Conservation (phyloP, 2,888 invertebrate genomes). For the Tetheella fluctuosa region DNA sequence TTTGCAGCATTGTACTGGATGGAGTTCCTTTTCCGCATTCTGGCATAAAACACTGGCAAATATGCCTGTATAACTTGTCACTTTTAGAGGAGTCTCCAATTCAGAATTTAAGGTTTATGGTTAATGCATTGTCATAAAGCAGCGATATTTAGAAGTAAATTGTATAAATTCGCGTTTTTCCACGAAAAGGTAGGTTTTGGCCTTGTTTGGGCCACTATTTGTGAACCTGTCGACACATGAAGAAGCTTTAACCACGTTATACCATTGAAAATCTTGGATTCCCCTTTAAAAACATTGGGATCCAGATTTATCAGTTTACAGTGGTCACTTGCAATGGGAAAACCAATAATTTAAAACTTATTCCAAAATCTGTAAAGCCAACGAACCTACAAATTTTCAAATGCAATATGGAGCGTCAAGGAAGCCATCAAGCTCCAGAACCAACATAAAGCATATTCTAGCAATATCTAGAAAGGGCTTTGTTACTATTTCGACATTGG, state of each 20-base stretch:
- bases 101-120: too few relatives aligned
- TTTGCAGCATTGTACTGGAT: background rate
- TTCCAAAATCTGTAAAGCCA: background rate
- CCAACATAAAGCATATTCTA: constrained; percentile 2
- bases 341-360: background rate
- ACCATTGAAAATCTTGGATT: too few relatives aligned
- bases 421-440: background rate
- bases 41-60: background rate
- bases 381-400: background rate
- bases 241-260: too few relatives aligned
- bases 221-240: too few relatives aligned
- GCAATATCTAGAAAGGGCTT: constrained; percentile 29
- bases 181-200: background rate
- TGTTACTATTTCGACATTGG: constrained; percentile 50
- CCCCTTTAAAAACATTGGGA: too few relatives aligned
- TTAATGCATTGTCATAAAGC: background rate
- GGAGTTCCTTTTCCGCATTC: constrained; percentile 2
- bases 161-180: background rate
- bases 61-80: too few relatives aligned
- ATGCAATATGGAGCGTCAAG: background rate
- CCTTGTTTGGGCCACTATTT: background rate
- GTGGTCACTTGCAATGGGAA: background rate
- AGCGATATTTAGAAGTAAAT: background rate
- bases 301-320: too few relatives aligned
- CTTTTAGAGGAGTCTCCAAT: too few relatives aligned